A percentile compares a stretch with the other conserved stretches of the same genome.
These are phyloP conservation scores for Rhagophthalmus giganteus DNA, from an alignment of 2,888 invertebrate species.

Conservation along the genomic window DNA sequence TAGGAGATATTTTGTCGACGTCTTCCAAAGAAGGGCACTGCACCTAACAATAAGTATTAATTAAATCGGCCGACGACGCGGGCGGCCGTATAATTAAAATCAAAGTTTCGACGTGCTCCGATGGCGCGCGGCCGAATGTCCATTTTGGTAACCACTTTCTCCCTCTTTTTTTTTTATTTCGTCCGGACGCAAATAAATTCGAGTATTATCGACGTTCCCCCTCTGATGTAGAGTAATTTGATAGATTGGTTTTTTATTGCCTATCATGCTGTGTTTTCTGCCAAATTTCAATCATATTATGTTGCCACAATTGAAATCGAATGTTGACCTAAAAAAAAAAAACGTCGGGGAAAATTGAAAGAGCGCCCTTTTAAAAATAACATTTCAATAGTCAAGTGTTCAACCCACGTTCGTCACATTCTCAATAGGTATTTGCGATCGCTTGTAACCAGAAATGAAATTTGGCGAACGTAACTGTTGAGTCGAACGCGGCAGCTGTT, in stretches of 20 bases:
- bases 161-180: background rate
- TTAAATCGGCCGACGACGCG: background rate
- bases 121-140: background rate
- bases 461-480: no score
- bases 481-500: no score
- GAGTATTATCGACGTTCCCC: constrained; percentile 1
- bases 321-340: background rate
- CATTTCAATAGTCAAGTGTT: no score
- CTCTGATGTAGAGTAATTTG: background rate
- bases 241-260: constrained; percentile 5
- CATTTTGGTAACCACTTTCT: background rate
- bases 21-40: background rate
- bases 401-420: no score
- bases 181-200: background rate
- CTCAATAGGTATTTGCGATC: no score
- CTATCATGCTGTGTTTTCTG: background rate
- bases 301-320: background rate
- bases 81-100: background rate
- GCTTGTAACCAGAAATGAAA: no score
- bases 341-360: background rate
- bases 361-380: no score
- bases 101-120: background rate
- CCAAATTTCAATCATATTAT: background rate
- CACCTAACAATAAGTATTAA: background rate
- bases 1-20: background rate